These are phyloP conservation scores for Anableps anableps DNA, from an alignment of 2,797 vertebrate genomes.

Conservation along the genomic window DNA sequence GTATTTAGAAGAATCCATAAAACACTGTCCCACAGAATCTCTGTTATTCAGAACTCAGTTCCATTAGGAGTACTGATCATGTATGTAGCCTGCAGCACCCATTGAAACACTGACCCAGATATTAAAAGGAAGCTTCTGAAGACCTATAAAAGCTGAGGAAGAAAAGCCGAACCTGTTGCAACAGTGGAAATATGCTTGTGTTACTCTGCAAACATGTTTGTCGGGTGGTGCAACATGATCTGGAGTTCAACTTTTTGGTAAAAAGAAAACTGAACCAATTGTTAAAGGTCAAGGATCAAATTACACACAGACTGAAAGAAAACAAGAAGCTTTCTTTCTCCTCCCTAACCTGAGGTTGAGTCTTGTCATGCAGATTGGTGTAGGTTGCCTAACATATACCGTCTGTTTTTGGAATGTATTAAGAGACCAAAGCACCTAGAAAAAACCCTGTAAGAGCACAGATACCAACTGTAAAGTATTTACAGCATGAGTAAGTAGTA, in stretches of 20 bases:
- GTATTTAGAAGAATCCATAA: conserved; percentile 49
- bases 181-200: conserved; percentile 25
- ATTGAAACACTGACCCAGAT: conserved; percentile 63
- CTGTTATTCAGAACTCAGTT: conserved; percentile 26
- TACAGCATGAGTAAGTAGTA: background rate
- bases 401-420: background rate
- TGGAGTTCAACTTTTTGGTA: conserved; percentile 20
- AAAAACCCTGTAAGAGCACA: background rate
- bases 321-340: conserved; percentile 4
- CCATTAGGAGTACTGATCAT: conserved; percentile 48
- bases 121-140: conserved; percentile 50
- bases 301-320: conserved; percentile 28
- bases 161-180: conserved; percentile 41
- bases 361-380: conserved; percentile 34
- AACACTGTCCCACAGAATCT: conserved; percentile 26
- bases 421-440: background rate
- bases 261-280: conserved; percentile 34
- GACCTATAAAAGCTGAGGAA: conserved; percentile 45
- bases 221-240: conserved; percentile 60
- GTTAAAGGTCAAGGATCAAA: conserved; percentile 45
- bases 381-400: background rate
- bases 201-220: conserved; percentile 49
- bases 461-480: background rate
- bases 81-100: conserved; percentile 15
- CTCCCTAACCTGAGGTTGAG: conserved; percentile 20